Conservation (phyloP, 2,797 vertebrate species). For the Austrolebias charrua region DNA sequence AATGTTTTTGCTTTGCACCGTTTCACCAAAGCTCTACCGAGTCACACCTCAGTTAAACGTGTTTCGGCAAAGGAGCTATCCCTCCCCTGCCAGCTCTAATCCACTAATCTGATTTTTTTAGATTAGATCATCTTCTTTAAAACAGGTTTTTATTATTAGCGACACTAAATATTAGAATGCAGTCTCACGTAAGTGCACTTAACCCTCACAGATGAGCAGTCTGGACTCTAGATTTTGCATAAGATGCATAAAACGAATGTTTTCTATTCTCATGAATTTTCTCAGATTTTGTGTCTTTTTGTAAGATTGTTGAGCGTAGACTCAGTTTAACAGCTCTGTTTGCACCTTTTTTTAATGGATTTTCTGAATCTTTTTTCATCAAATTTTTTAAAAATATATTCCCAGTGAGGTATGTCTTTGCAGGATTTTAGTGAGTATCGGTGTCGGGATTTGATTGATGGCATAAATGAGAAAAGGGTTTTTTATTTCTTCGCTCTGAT, state of each 20-base stretch:
- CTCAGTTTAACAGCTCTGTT: constrained; percentile 22
- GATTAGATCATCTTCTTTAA: constrained; percentile 15
- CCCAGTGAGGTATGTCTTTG: constrained; percentile 37
- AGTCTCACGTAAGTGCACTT: constrained; percentile 74
- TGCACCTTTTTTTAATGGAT: constrained; percentile 36
- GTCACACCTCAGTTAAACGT: constrained; percentile 13
- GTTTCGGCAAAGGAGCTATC: background rate
- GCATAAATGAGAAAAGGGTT: background rate
- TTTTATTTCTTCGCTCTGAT: background rate
- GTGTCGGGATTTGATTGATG: background rate
- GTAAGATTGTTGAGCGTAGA: constrained; percentile 24
- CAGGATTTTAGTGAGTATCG: constrained; percentile 2
- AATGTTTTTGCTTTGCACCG: constrained; percentile 30
- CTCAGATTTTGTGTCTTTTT: constrained; percentile 12
- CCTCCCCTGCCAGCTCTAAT: constrained; percentile 21
- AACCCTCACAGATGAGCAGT: constrained; percentile 27
- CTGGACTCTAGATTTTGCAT: constrained; percentile 18
- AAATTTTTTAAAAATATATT: constrained; percentile 5
- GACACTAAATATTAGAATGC: constrained; percentile 37
- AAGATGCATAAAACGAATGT: constrained; percentile 27
- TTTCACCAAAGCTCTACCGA: constrained; percentile 34
- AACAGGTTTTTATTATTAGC: constrained; percentile 9
- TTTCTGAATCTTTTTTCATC: constrained; percentile 19
- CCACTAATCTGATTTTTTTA: constrained; percentile 26
- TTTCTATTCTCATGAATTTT: background rate